Evolutionary conservation across 2,888 invertebrate species (phyloP), one percentile per base, ranked within the genome.

Genomic region (Drosophila lutescens): DNA sequence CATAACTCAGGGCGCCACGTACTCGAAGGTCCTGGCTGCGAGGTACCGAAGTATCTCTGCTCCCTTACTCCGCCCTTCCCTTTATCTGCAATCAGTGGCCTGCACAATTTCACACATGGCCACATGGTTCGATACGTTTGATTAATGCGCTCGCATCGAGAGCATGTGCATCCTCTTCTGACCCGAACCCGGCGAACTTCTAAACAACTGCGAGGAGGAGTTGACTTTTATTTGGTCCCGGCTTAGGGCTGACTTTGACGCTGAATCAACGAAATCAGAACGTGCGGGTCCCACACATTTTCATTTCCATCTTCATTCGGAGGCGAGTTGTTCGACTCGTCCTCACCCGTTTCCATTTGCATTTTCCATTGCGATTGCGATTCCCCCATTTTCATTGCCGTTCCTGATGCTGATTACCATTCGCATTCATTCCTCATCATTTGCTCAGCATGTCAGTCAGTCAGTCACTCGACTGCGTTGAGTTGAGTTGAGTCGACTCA

Each of bases 381-480:
- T 9, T 41, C 17, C 66, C 60, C 66, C 71, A 76, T 69, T 63
- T 58, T 53, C 74, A 79, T 67, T 75, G 76, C 76, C 82, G 62
- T 83, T 77, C 81, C 85, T 73, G 83, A 80, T 86, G 84, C 75
- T 75, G 86, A 85, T 85, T 84, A 86, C 82, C 85, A 83, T 86
- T 81, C 77, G 76, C 69, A 83, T 86, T 88, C 86, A 86, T 86
- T 86, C 86, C 85, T 88, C 88, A 86, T 88, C 88, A 86, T 86
- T 88, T 88, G 88, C 79, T 86, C 78, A 80, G 86, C 79, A 72
- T 82, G 86, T 84, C 85, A 70, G 47, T 61, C 54, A 68, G 67
- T 58, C 69, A 57, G 40, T 61, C 69, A 49, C 32, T 66, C 30
- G 3, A 44, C 44, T 23, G 23, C 40, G 32, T n/a, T 15, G 40